A percentile compares a stretch with the other conserved stretches of the same genome.
These are phyloP conservation scores for Oscheius sp. DNA, from an alignment of 2,888 invertebrate genomes.

Conservation along the genomic window DNA sequence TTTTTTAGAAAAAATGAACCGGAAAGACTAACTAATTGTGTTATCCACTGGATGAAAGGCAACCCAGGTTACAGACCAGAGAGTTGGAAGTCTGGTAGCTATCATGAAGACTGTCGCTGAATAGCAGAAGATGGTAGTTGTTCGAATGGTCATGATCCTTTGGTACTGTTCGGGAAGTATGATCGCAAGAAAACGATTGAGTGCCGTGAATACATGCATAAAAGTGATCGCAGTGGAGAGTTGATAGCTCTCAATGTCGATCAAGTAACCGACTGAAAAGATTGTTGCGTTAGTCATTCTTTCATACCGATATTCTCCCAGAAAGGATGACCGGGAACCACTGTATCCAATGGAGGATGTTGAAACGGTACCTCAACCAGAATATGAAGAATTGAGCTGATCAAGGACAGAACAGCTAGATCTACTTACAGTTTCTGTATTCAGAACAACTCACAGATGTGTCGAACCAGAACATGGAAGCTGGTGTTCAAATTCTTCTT, in stretches of 20 bases:
- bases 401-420: background rate
- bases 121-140: background rate
- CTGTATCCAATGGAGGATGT: background rate
- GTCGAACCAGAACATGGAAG: constrained; percentile 3
- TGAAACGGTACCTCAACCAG: background rate
- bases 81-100: background rate
- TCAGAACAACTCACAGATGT: background rate
- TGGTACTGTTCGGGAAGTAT: background rate
- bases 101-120: background rate
- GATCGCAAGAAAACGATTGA: constrained; percentile 1
- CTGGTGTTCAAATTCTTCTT: background rate
- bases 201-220: background rate
- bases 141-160: background rate
- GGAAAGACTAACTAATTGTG: background rate
- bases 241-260: background rate
- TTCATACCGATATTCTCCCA: background rate
- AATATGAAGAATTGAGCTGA: background rate
- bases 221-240: background rate
- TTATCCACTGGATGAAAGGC: background rate
- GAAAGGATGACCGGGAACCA: background rate
- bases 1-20: too few relatives aligned
- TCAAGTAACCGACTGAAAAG: background rate
- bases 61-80: background rate
- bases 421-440: background rate
- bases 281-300: background rate